These are phyloP conservation scores for Elysia crispata DNA, from an alignment of 2,888 invertebrate genomes.

Conservation along the genomic window DNA sequence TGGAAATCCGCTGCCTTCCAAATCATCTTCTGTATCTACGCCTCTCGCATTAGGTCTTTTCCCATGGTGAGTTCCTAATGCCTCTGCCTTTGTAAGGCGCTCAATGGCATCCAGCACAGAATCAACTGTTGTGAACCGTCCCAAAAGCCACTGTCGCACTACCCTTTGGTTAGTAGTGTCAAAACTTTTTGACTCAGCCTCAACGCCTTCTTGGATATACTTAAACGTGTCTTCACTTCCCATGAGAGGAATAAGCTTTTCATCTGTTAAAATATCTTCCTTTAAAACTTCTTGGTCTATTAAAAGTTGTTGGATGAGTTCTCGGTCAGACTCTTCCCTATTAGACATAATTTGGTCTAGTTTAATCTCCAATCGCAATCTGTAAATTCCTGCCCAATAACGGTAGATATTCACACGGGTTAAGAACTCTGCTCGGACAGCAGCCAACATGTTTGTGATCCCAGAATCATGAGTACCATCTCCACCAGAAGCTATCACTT, in stretches of 20 bases:
- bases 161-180: constrained; percentile 3
- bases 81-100: constrained; percentile 4
- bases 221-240: constrained; percentile 32
- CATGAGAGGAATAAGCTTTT: constrained; percentile 45
- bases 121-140: constrained; percentile 30
- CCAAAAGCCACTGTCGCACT: constrained; percentile 36
- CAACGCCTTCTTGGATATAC: constrained; percentile 19
- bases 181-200: constrained; percentile 16
- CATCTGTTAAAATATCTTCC: constrained; percentile 47
- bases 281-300: neutral
- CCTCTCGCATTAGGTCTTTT: neutral
- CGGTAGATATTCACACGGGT: constrained; percentile 38
- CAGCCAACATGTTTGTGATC: neutral
- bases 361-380: neutral
- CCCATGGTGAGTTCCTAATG: neutral
- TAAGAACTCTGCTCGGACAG: neutral
- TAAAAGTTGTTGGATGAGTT: constrained; percentile 2
- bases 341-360: neutral
- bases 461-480: no score
- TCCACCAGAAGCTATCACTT: constrained; percentile 23
- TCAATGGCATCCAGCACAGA: constrained; percentile 43
- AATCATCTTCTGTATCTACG: no score
- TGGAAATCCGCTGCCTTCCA: neutral
- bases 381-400: constrained; percentile 33
- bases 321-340: neutral